A percentile compares a stretch with the other conserved stretches of the same genome.
These are phyloP conservation scores for Andricus grossulariae DNA, from an alignment of 1,140 invertebrate species.

Conservation along the genomic window DNA sequence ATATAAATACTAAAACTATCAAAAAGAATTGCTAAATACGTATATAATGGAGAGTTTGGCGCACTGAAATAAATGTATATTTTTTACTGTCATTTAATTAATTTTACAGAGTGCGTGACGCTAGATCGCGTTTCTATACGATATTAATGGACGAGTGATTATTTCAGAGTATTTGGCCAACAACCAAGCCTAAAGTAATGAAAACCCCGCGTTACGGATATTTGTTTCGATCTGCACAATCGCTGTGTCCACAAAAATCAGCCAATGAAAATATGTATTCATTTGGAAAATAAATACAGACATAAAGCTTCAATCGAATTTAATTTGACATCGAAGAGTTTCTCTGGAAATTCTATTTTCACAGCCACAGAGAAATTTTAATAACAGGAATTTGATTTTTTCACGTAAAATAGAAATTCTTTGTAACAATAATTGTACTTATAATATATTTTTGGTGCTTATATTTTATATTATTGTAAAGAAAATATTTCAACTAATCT, in stretches of 20 bases:
- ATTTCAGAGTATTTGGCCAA: slow-evolving; percentile 26
- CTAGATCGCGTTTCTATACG: background rate
- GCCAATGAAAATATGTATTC: background rate
- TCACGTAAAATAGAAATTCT: no score
- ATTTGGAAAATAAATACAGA: slow-evolving; percentile 1
- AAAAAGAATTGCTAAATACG: no score
- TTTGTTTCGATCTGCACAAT: background rate
- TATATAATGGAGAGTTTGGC: no score
- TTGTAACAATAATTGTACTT: no score
- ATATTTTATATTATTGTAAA: no score
- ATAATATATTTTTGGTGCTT: no score
- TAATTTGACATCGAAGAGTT: background rate
- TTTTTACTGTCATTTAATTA: slow-evolving; percentile 9
- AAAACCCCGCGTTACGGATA: background rate
- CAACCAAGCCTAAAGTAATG: slow-evolving; percentile 21
- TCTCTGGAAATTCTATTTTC: slow-evolving; percentile 30
- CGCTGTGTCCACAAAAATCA: background rate
- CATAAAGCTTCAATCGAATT: background rate
- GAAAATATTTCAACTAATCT: no score
- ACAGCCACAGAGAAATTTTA: no score
- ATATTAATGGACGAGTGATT: slow-evolving; percentile 24
- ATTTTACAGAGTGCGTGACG: background rate
- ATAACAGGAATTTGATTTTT: no score
- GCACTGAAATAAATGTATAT: background rate
- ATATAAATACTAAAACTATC: no score